Conservation (phyloP, 2,113 vertebrate species). For the Poeciliopsis occidentalis region DNA sequence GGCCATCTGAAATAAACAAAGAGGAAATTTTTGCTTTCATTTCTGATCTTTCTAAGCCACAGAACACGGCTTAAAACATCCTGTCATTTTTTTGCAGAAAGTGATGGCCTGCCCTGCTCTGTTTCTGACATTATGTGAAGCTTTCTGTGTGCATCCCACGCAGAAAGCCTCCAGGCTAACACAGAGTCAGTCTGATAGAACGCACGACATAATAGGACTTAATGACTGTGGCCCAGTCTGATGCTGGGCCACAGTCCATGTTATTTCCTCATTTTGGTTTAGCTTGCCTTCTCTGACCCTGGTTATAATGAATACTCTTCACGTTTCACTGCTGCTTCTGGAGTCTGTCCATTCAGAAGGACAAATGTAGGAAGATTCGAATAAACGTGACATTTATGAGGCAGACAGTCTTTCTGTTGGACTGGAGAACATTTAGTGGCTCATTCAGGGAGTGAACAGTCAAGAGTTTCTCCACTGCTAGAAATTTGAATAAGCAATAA, state of each 20-base stretch:
- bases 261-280: constrained; percentile 9
- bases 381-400: not conserved
- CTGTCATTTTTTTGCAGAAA: too few relatives aligned
- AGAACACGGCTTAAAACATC: too few relatives aligned
- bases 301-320: constrained; percentile 6
- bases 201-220: constrained; percentile 51
- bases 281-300: constrained; percentile 2
- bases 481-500: too few relatives aligned
- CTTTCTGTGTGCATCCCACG: constrained; percentile 4
- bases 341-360: not conserved
- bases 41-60: too few relatives aligned
- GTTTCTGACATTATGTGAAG: constrained; percentile 40
- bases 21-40: too few relatives aligned
- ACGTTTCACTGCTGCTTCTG: not conserved
- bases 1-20: too few relatives aligned
- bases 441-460: too few relatives aligned
- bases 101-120: constrained; percentile 1
- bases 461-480: too few relatives aligned
- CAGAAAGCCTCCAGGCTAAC: constrained; percentile 11
- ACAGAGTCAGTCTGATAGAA: constrained; percentile 24
- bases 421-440: too few relatives aligned
- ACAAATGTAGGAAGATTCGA: not conserved
- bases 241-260: not conserved
- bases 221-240: constrained; percentile 43
- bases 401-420: too few relatives aligned